Evolutionary conservation across 2,888 invertebrate species (phyloP), one percentile per base, ranked within the genome.

Genomic region (Autographa pulchrina): DNA sequence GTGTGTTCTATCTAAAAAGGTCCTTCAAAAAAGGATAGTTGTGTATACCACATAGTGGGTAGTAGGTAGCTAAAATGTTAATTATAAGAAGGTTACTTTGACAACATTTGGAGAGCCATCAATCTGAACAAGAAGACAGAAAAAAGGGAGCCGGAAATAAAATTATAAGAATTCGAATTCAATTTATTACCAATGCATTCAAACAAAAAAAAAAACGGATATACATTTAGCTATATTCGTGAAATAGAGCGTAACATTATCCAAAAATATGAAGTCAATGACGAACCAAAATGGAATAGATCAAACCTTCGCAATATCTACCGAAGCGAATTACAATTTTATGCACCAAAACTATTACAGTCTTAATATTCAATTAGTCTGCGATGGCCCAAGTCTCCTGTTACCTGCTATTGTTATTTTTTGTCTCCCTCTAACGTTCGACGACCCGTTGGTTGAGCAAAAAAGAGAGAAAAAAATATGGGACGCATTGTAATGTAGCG

Each of bases 381-480:
- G 83, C 80, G 76, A 74, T 78, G 81, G 78, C 31, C 82, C 85
- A 83, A 83, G 86, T 83, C 85, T 88, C 84, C 84, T 85, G 82
- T 88, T 92, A 92, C 92, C 92, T 92, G 92, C 88, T 80, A 89
- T 91, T 91, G 92, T 91, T 86, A 80, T 84, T 86, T 83, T 88
- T 84, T 77, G 62, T 89, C 85, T 72, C 82, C 69, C 71, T 85
- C 82, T 75, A 75, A 72, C 88, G 78, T 83, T 84, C 82, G 82
- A 77, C 85, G 85, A 86, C 81, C 81, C 82, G 70, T 79, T 59
- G 66, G 62, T 60, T 60, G 54, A 25, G 54, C 43, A 77, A 72
- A 79, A 81, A 82, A 62, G 25, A 68, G 18, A 58, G 32, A 78
- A 77, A 77, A 68, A 82, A 74, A 73, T 71, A 41, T 72, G 67